Percentiles rank a stretch among this genome's conserved stretches.
Evolutionary conservation across 2,888 invertebrate genomes (phyloP).

Genomic region (Caenorhabditis sinica): DNA sequence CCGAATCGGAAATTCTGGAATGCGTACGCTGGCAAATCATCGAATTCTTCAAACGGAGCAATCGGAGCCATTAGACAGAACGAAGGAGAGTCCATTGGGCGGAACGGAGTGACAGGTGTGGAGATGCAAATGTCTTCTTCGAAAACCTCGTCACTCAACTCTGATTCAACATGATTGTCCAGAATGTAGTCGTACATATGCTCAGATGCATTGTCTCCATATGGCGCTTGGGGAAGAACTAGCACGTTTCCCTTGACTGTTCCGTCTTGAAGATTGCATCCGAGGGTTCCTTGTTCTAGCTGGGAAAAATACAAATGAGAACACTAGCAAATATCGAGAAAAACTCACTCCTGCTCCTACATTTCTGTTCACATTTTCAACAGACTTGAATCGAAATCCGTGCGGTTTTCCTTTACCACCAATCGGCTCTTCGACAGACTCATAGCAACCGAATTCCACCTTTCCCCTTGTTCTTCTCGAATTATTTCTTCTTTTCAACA

Average conservation of each 20-base stretch:
- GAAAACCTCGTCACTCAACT: conserved; percentile 41
- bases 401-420: neutral
- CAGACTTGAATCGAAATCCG: neutral
- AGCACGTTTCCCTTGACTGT: neutral
- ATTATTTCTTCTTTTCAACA: conserved; percentile 14
- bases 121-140: conserved; percentile 17
- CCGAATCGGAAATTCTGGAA: conserved; percentile 25
- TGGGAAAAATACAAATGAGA: neutral
- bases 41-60: conserved; percentile 29
- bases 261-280: conserved; percentile 8
- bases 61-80: conserved; percentile 23
- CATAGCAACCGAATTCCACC: conserved; percentile 20
- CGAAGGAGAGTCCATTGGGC: neutral
- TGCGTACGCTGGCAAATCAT: conserved; percentile 6
- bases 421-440: conserved; percentile 32
- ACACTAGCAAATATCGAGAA: neutral
- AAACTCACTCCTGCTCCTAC: conserved; percentile 7
- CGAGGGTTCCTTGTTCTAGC: neutral
- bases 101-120: neutral
- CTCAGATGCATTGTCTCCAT: conserved; percentile 16
- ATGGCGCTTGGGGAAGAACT: neutral
- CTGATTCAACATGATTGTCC: conserved; percentile 30
- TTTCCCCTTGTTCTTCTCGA: neutral
- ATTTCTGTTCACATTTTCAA: neutral
- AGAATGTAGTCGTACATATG: conserved; percentile 38